Base-by-base conservation (phyloP, 2,797 vertebrate genomes). In the Aldrovandia affinis region DNA sequence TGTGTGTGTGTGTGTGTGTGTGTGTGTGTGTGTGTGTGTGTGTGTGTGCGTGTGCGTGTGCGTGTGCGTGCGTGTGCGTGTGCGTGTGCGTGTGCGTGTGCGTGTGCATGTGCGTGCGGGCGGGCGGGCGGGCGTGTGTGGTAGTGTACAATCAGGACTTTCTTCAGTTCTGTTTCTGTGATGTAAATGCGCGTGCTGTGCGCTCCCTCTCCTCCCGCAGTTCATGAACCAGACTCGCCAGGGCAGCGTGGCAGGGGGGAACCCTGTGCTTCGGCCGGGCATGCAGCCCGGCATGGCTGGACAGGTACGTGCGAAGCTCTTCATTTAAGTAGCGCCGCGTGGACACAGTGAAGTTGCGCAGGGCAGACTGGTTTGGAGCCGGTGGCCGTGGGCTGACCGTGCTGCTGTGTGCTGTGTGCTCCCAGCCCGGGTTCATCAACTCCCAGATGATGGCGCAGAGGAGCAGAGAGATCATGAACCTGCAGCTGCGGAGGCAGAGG, bases 361-460 rank as follows among this genome's bases (percentile, higher is more conserved):
- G 47, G 47, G 12, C 47, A n/a, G n/a, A n/a, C n/a, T n/a, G n/a
- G n/a, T n/a, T n/a, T n/a, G n/a, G n/a, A n/a, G n/a, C 14, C 20
- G 28, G 18, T 59, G 57, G 47, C 47, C 47, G 20, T 59, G 68
- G 3, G 36, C 0, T 73, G 68, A 73, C 18, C 5, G 8, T 73
- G 36, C 68, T 73, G 68, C n/a, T 59, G 52, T 81, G 25, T 39
- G 52, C 22, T n/a, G 2, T 84, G 20, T 57, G 81, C 15, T 73
- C 80, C 55, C 87, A 97, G 96, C 94, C 98, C 89, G 94, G 96
- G 86, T 98, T 98, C 92, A 93, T 99, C 80, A 99, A 97, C 5
- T 96, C 98, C 84, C 98, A 99, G 91, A 97, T 99, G 97, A 95
- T 99, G 79, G 97, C 97, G 81, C 98, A 99, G 93, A 96, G 97